Conservation (phyloP, 2,888 invertebrate genomes). For the Eupeodes luniger region DNA sequence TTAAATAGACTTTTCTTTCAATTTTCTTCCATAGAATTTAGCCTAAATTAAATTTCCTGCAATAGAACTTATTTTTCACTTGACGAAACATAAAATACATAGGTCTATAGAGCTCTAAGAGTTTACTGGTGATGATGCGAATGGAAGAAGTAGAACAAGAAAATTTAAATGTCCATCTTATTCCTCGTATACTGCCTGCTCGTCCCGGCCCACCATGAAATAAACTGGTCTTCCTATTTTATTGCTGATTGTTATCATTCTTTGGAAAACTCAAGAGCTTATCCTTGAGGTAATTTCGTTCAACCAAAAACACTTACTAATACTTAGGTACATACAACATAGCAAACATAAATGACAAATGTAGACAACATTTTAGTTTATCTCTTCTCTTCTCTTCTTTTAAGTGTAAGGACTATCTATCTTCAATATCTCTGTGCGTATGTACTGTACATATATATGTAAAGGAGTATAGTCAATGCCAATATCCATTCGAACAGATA, state of each 20-base stretch:
- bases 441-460: neutral
- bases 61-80: slow-evolving; percentile 27
- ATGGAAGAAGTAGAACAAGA: slow-evolving; percentile 7
- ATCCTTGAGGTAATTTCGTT: slow-evolving; percentile 56
- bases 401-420: slow-evolving; percentile 17
- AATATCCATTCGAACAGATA: slow-evolving; percentile 43
- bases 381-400: neutral
- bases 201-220: neutral
- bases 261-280: slow-evolving; percentile 57
- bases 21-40: slow-evolving; percentile 32
- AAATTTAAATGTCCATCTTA: slow-evolving; percentile 38
- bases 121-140: neutral
- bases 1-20: neutral
- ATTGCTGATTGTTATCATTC: slow-evolving; percentile 69
- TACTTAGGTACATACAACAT: neutral
- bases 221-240: slow-evolving; percentile 45
- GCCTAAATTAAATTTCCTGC: slow-evolving; percentile 45
- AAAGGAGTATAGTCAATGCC: slow-evolving; percentile 15
- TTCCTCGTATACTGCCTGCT: neutral
- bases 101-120: neutral
- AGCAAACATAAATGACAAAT: neutral
- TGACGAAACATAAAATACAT: slow-evolving; percentile 23
- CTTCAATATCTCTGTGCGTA: neutral
- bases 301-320: neutral
- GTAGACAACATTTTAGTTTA: slow-evolving; percentile 24